phyloP scores from a whole-genome alignment of 2,888 invertebrate genomes.

The Volucella bombylans region DNA sequence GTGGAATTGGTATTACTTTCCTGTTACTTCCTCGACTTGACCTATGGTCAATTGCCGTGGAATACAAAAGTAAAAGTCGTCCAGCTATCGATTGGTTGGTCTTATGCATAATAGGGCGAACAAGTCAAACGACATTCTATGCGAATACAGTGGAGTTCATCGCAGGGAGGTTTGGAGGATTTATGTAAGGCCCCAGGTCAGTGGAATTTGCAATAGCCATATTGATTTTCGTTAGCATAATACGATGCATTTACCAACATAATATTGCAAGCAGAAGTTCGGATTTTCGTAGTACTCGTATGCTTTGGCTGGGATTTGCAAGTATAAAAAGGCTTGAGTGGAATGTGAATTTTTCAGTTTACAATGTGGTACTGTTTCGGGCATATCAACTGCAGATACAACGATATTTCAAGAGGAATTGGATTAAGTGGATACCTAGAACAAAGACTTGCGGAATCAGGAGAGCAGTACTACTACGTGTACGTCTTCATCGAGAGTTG shows the following conservation, averaged over 20 bases:
- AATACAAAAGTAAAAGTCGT: constrained; percentile 70
- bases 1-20: constrained; percentile 38
- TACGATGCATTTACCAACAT: background rate
- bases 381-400: background rate
- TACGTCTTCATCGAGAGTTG: too few relatives aligned
- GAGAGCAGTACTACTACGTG: too few relatives aligned
- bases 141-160: constrained; percentile 48
- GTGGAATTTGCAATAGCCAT: background rate
- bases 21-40: constrained; percentile 72
- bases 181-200: too few relatives aligned
- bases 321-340: constrained; percentile 25
- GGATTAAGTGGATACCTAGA: too few relatives aligned
- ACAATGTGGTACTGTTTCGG: constrained; percentile 3
- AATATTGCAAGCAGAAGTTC: background rate
- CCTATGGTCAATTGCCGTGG: constrained; percentile 70
- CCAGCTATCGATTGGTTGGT: constrained; percentile 36
- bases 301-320: constrained; percentile 11
- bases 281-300: background rate
- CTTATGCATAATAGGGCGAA: constrained; percentile 53
- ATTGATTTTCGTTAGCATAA: constrained; percentile 11
- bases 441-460: too few relatives aligned
- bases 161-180: constrained; percentile 25
- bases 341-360: constrained; percentile 19
- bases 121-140: constrained; percentile 72
- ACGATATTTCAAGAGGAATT: too few relatives aligned